Evolutionary conservation across 2,113 vertebrate genomes (phyloP), one percentile per base, ranked within the genome.

Genomic region (Prionailurus bengalensis): DNA sequence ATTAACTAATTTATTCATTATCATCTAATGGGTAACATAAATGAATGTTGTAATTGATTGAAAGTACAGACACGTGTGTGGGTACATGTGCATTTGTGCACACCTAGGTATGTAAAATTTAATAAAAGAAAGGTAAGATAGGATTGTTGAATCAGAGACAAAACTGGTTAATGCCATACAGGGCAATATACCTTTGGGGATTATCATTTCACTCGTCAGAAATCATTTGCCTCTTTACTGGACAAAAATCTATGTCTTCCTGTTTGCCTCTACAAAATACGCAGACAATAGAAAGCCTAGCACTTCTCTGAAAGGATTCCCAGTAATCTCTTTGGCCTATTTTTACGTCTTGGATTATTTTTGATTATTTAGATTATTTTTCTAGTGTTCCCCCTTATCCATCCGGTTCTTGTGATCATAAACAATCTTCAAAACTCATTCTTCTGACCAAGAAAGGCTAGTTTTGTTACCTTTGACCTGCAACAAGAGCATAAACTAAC

Each of bases 331-430:
- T 23, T 94, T 74, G 31, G 12, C 9, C 21, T 70, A 16, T 65
- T 92, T 68, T 81, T 12, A 91, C n/a, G 13, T 80, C 94, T 85
- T 48, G 42, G 4, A 48, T 76, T 65, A 63, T 80, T 95, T 87
- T 84, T 58, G 13, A 21, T 73, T 71, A 81, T 78, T 95, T 74
- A 58, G 70, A 42, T 53, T 53, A 31, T 87, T 96, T 82, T 79
- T 73, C 25, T 91, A 42, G 14, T 23, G 48, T 81, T 81, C 8
- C 29, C 21, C 39, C 4, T 33, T 29, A 12, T 1, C 27, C 13
- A 55, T 7, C 71, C 17, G 33, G 51, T 55, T 92, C 55, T 48
- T 63, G 45, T 3, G 23, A 83, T 73, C 33, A 42, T 42, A 78
- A 92, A 85, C 21, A 25, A 61, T 83, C 19, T 78, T 42, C n/a